Percentiles rank a stretch among this genome's conserved stretches.
Conservation (phyloP, 2,888 invertebrate species). For the Polia nebulosa region DNA sequence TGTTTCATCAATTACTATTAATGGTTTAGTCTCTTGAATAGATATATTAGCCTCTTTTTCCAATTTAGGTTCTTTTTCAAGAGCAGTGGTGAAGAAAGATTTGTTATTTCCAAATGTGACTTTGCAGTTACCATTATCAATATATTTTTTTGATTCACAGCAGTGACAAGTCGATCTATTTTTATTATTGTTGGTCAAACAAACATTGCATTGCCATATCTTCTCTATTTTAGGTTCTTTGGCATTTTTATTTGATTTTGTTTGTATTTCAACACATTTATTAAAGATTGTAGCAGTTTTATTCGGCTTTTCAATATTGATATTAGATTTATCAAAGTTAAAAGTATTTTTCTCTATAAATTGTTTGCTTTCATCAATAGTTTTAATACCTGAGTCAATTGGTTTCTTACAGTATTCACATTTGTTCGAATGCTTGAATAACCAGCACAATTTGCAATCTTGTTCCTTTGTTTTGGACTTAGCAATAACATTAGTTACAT, state of each 20-base stretch:
- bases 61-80: not conserved
- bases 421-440: conserved; percentile 68
- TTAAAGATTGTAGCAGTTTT: not conserved
- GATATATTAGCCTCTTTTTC: not conserved
- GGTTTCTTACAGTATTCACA: conserved; percentile 74
- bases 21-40: not conserved
- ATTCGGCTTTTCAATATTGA: not conserved
- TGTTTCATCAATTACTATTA: conserved; percentile 19
- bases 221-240: conserved; percentile 13
- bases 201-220: conserved; percentile 77
- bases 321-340: not conserved
- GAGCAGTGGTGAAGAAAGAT: conserved; percentile 16
- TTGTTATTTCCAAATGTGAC: conserved; percentile 59
- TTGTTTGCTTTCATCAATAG: conserved; percentile 4
- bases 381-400: conserved; percentile 22
- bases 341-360: not conserved
- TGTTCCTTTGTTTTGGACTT: not conserved
- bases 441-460: conserved; percentile 75
- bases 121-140: conserved; percentile 47
- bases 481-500: not conserved
- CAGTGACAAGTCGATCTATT: conserved; percentile 73
- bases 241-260: not conserved
- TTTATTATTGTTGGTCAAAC: conserved; percentile 70
- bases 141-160: conserved; percentile 70
- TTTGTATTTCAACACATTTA: not conserved